Evolutionary conservation across 2,888 invertebrate genomes (phyloP), one percentile per base, ranked within the genome.

Genomic region (Clusia tigrina): DNA sequence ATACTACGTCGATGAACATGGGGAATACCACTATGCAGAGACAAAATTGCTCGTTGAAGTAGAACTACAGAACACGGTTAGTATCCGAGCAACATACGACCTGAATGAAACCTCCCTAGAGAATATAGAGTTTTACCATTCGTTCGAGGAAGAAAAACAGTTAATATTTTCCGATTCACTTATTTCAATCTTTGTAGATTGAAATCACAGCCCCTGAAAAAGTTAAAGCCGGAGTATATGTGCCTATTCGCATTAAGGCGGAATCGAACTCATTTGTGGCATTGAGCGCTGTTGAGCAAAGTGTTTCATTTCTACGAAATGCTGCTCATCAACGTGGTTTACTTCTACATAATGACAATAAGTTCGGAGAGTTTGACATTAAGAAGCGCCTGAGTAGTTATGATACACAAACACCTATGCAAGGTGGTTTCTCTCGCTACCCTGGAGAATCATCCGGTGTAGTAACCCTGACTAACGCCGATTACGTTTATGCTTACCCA

Each of bases 221-320:
- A 80, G 89, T 89, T 0, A 89, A 90, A 61, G 96, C 96, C 1
- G 92, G 92, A 58, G 88, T 90, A 24, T 87, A 90, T 63, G 89
- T 96, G 1, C 90, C 93, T 69, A 84, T 98, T 10, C 87, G 88
- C 2, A 89, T 97, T 12, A 86, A 88, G 23, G 91, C 96, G 0
- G 93, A 92, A 78, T 90, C 94, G 0, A 91, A 94, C 72, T 95
- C 97, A 0, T 90, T 90, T 73, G 91, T 96, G 17, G 95, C 94
- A 2, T 84, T 98, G 9, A 85, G 97, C 68, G 97, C 94, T 0
- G 91, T 95, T 6, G 97, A 98, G 83, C 91, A 95, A 81, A 91
- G 91, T 78, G 92, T 93, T 2, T n/a, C 81, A 90, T 1, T 79
- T 91, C n/a, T n/a, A n/a, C n/a, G n/a, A n/a, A n/a, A n/a, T n/a